Evolutionary conservation across 2,113 vertebrate genomes (phyloP).

Genomic region (Vulpes vulpes): DNA sequence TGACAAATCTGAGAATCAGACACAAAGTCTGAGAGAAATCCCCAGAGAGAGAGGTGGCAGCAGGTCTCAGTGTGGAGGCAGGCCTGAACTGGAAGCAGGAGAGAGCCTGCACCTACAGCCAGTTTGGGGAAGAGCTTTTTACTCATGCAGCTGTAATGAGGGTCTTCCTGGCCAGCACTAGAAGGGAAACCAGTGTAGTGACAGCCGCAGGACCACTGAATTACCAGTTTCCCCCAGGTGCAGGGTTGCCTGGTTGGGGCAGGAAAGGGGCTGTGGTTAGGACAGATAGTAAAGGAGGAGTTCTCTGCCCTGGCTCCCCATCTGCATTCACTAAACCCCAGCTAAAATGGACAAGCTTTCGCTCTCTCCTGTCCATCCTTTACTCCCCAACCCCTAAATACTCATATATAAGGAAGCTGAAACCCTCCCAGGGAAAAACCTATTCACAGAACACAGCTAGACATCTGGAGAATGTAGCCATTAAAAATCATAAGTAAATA

Average conservation of each 20-base stretch:
- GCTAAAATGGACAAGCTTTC: neutral
- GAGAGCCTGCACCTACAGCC: neutral
- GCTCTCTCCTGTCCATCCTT: neutral
- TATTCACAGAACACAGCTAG: neutral
- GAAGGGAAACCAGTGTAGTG: neutral
- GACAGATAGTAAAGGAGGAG: neutral
- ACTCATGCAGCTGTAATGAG: rapidly evolving
- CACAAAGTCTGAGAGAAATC: neutral
- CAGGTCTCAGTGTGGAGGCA: rapidly evolving
- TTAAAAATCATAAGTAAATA: neutral
- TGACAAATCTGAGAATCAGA: neutral
- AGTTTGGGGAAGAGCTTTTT: neutral
- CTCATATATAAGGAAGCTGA: neutral
- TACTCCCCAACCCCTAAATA: neutral
- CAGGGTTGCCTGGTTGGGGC: neutral
- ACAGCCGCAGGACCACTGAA: neutral
- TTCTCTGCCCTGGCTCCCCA: neutral
- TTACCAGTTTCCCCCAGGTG: neutral
- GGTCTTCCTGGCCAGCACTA: neutral
- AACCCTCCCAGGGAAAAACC: neutral
- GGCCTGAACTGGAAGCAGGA: neutral
- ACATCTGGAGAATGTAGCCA: neutral
- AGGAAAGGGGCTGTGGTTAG: neutral
- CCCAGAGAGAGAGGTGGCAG: neutral
- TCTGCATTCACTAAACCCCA: neutral